Evolutionary conservation across 2,888 invertebrate genomes (phyloP), one percentile per base, ranked within the genome.

Genomic region (Amblyteles armatorius): DNA sequence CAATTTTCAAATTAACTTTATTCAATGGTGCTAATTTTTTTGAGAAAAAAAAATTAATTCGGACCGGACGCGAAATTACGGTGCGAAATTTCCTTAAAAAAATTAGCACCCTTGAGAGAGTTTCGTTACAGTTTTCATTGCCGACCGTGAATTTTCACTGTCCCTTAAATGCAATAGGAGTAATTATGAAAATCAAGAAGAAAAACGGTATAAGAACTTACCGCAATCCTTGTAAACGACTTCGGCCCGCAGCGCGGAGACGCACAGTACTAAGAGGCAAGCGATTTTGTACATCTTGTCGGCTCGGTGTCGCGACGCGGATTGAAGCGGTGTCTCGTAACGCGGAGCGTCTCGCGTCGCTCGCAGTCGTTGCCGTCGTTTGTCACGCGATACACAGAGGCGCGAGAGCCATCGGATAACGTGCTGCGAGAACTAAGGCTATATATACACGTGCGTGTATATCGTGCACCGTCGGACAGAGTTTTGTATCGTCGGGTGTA

Each of bases 241-340:
- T 63, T 83, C 84, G 33, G 80, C 67, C 40, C 60, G 71, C 13
- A 85, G 79, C 11, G 72, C 85, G 52, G 74, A 79, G 50, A 82
- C 68, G 76, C 87, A 84, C 7, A 89, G 78, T 50, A 89, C 36
- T 19, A 88, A 77, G 63, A 85, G 72, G 67, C 69, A 83, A 81
- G 72, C 71, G 22, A 82, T 81, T 77, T 76, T 84, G 55, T 71
- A 84, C 90, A 91, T 91, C 84, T 88, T 91, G 87, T 33, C 68
- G 19, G 65, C 44, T 83, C 48, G 85, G 74, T 65, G 87, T 87
- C 80, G 52, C 44, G 55, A 79, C 72, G 72, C 77, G 60, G 79
- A 88, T 85, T 89, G 86, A 87, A 80, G 40, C 67, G 55, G 50
- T 72, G n/a, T n/a, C 50, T 22, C 16, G 72, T 9, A 36, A 29